phyloP scores from a whole-genome alignment of 2,888 invertebrate species.

The Tanypteryx hageni region DNA sequence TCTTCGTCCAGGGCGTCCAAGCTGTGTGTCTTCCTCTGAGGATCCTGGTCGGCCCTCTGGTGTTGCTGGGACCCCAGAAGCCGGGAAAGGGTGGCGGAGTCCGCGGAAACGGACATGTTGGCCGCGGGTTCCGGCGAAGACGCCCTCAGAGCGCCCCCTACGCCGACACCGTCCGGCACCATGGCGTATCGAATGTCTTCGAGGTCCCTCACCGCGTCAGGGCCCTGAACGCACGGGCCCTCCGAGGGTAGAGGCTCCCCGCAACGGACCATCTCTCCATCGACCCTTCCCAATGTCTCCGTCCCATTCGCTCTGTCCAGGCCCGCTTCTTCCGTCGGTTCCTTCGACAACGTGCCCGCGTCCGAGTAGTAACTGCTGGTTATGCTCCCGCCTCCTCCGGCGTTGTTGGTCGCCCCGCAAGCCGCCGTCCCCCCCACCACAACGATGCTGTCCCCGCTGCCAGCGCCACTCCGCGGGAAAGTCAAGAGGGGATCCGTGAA shows the following conservation, averaged over 20 bases:
- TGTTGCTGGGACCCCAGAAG: slow-evolving; percentile 64
- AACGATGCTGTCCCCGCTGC: slow-evolving; percentile 58
- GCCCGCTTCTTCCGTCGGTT: slow-evolving; percentile 59
- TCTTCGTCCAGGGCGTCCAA: slow-evolving; percentile 68
- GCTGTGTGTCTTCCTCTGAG: slow-evolving; percentile 64
- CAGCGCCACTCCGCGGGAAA: slow-evolving; percentile 67
- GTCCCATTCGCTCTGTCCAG: slow-evolving; percentile 47
- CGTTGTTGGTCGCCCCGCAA: slow-evolving; percentile 66
- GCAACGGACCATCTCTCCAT: slow-evolving; percentile 78
- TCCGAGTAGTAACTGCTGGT: slow-evolving; percentile 68
- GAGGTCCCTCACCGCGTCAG: slow-evolving; percentile 68
- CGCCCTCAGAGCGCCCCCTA: slow-evolving; percentile 55
- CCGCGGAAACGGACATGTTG: slow-evolving; percentile 66
- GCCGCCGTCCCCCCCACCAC: slow-evolving; percentile 27
- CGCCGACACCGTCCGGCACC: slow-evolving; percentile 67
- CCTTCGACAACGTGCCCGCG: slow-evolving; percentile 65
- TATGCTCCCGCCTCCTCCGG: slow-evolving; percentile 57
- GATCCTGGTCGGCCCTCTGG: slow-evolving; percentile 23
- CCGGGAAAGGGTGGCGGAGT: slow-evolving; percentile 69
- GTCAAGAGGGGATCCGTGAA: slow-evolving; percentile 85
- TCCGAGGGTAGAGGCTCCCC: slow-evolving; percentile 68
- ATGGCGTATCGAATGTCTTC: slow-evolving; percentile 72
- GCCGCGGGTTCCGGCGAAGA: neutral
- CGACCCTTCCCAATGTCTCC: slow-evolving; percentile 76
- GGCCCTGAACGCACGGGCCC: slow-evolving; percentile 57